These are phyloP conservation scores for Dendrophyllia cribrosa DNA, from an alignment of 64 coral and sea anemone species.

Conservation along the genomic window DNA sequence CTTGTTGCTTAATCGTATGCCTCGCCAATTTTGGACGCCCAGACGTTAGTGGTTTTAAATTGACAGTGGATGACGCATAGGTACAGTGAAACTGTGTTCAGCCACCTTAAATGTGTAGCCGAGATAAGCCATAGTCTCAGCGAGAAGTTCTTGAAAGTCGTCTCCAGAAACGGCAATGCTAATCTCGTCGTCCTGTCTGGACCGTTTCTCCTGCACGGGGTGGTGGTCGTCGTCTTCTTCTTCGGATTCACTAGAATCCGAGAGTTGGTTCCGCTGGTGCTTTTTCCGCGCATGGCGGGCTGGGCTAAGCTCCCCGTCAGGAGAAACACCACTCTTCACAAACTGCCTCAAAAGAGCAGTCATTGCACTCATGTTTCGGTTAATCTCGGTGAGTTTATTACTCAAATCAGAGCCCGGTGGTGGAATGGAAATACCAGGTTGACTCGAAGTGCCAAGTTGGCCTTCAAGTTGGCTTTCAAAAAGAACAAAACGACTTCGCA, in stretches of 20 bases:
- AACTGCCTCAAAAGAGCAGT: slow-evolving; percentile 7
- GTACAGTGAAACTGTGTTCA: too few species aligned
- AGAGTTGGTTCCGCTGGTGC: too few species aligned
- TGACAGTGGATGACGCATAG: too few species aligned
- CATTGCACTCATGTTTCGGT: slow-evolving; percentile 1
- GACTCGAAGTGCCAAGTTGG: slow-evolving; percentile 10
- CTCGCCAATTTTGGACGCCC: too few species aligned
- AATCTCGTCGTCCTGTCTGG: not conserved
- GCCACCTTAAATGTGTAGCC: too few species aligned
- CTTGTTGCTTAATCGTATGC: too few species aligned
- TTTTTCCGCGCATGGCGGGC: not conserved
- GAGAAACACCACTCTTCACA: not conserved
- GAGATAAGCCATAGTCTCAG: too few species aligned
- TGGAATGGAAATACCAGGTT: not conserved
- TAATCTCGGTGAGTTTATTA: not conserved
- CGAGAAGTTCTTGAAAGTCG: not conserved
- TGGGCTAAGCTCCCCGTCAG: not conserved
- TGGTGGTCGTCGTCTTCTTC: too few species aligned
- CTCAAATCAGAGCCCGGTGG: not conserved
- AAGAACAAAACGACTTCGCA: too few species aligned
- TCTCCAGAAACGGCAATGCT: not conserved
- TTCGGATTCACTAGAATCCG: too few species aligned
- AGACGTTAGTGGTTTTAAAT: too few species aligned
- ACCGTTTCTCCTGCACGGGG: not conserved
- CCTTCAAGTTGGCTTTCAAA: not conserved